These are phyloP conservation scores for Macrocentrus cingulum DNA, from an alignment of 1,140 invertebrate genomes.

Conservation along the genomic window DNA sequence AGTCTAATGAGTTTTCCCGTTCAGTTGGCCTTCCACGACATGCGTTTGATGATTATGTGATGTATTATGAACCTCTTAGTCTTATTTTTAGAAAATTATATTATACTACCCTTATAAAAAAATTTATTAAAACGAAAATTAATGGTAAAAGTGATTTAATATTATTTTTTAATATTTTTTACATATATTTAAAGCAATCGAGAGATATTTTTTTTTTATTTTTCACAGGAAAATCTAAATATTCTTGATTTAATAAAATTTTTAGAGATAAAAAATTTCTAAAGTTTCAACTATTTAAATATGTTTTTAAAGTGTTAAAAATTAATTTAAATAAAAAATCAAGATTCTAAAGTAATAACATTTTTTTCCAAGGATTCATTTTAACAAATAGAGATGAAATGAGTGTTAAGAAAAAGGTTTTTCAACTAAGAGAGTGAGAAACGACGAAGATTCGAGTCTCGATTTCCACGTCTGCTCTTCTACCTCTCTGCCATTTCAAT, in stretches of 20 bases:
- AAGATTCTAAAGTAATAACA: too few species aligned
- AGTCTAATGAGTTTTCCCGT: constrained; percentile 30
- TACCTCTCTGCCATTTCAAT: constrained; percentile 30
- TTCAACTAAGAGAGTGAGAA: constrained; percentile 15
- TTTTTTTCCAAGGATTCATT: not conserved
- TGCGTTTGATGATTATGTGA: constrained; percentile 19
- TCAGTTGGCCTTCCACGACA: constrained; percentile 12
- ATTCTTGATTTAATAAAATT: too few species aligned
- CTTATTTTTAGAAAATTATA: constrained; percentile 2
- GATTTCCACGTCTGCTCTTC: constrained; percentile 25
- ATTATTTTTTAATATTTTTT: not conserved
- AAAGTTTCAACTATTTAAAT: too few species aligned
- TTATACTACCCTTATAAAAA: too few species aligned
- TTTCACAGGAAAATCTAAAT: too few species aligned
- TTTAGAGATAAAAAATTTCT: too few species aligned
- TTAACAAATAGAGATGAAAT: constrained; percentile 9
- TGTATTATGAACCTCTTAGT: constrained; percentile 9
- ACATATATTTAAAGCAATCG: too few species aligned
- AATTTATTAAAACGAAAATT: too few species aligned
- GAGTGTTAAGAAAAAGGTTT: constrained; percentile 3
- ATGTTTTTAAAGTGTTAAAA: too few species aligned
- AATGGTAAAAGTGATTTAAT: too few species aligned
- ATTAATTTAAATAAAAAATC: too few species aligned
- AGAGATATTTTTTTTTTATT: too few species aligned
- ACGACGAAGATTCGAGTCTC: constrained; percentile 10